A percentile compares a stretch with the other conserved stretches of the same genome.
phyloP scores from a whole-genome alignment of 2,888 invertebrate species.

The Labia minor region DNA sequence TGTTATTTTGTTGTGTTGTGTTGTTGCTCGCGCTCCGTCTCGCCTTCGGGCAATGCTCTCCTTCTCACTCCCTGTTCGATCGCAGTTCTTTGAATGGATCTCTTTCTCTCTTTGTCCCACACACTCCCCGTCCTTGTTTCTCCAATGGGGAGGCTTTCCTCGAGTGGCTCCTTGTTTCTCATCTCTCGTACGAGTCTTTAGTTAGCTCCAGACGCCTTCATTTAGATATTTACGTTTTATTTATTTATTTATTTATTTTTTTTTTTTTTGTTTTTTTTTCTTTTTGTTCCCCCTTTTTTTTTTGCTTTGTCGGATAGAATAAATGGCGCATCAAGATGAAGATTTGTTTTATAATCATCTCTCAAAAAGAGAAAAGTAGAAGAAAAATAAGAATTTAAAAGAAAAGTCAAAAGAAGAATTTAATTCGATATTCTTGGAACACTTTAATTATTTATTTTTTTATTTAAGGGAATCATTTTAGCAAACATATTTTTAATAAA shows the following conservation, averaged over 20 bases:
- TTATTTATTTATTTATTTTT: neutral
- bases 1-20: neutral
- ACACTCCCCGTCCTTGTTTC: neutral
- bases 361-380: too few relatives aligned
- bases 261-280: neutral
- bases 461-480: neutral
- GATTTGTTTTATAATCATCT: neutral
- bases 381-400: too few relatives aligned
- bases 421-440: neutral
- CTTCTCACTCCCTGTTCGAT: neutral
- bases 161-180: conserved; percentile 6
- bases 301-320: conserved; percentile 2
- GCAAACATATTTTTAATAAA: too few relatives aligned
- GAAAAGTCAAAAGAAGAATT: neutral
- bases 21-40: conserved; percentile 13
- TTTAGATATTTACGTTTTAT: conserved; percentile 13
- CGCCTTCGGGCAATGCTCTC: conserved; percentile 5
- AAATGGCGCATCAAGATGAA: conserved; percentile 7
- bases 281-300: conserved; percentile 1
- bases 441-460: neutral
- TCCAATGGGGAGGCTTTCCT: conserved; percentile 5
- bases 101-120: neutral
- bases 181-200: neutral
- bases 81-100: neutral
- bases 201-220: conserved; percentile 13